These are phyloP conservation scores for Pachypsylla venusta DNA, from an alignment of 1,140 invertebrate species.

Conservation along the genomic window DNA sequence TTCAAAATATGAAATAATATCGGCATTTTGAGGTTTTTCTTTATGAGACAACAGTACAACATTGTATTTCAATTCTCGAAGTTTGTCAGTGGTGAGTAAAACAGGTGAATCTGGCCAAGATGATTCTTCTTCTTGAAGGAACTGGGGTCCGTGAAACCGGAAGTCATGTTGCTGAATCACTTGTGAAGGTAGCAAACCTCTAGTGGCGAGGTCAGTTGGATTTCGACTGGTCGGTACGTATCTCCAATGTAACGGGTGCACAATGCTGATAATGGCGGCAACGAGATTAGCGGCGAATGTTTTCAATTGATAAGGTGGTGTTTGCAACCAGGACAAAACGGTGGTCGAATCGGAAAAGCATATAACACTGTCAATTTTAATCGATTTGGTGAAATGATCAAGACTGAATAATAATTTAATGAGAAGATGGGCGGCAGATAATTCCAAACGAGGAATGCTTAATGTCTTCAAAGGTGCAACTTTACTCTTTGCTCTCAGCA, in stretches of 20 bases:
- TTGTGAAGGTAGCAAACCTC: not conserved
- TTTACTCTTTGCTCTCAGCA: slow-evolving; percentile 16
- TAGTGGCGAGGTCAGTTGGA: not conserved
- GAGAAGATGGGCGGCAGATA: slow-evolving; percentile 22
- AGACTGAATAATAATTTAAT: not conserved
- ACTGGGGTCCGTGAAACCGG: not conserved
- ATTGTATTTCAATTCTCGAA: not conserved
- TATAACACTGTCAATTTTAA: not conserved
- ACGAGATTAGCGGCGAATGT: slow-evolving; percentile 31
- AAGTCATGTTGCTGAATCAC: not conserved
- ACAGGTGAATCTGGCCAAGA: not conserved
- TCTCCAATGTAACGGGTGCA: not conserved
- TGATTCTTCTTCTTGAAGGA: not conserved
- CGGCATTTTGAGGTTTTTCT: not conserved
- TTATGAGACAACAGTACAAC: not conserved
- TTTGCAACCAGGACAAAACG: slow-evolving; percentile 28
- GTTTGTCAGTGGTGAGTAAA: not conserved
- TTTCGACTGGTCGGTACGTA: not conserved
- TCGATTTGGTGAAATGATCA: not conserved
- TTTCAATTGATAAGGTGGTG: slow-evolving; percentile 24
- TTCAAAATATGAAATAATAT: not conserved
- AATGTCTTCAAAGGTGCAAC: slow-evolving; percentile 19
- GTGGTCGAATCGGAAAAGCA: slow-evolving; percentile 29
- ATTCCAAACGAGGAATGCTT: slow-evolving; percentile 20
- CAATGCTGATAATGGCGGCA: not conserved